phyloP scores from a whole-genome alignment of 2,113 vertebrate species.

The Microtus ochrogaster region DNA sequence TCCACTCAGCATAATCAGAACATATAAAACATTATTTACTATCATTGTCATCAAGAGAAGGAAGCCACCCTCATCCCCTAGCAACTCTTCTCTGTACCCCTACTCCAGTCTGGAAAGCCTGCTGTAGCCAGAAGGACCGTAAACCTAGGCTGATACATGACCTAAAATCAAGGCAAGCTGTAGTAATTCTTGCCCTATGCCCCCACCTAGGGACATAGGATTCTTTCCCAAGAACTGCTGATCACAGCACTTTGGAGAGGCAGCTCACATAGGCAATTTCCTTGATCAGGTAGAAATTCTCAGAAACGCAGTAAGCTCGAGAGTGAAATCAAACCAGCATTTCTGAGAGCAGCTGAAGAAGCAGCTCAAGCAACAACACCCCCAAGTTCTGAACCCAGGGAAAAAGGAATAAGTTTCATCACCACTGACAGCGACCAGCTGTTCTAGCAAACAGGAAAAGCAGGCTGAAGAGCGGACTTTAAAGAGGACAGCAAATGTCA shows the following conservation, averaged over 20 bases:
- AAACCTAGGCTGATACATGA: background rate
- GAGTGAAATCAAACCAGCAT: conserved; percentile 53
- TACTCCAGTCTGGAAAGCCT: background rate
- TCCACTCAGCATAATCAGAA: background rate
- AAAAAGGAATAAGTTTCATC: conserved; percentile 27
- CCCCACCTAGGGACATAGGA: background rate
- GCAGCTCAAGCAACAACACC: conserved; percentile 41
- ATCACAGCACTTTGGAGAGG: background rate
- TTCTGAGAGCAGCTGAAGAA: conserved; percentile 63
- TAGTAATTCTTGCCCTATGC: background rate
- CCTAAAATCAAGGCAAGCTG: background rate
- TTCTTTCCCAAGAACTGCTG: background rate
- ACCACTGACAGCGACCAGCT: conserved; percentile 62
- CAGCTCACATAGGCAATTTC: background rate
- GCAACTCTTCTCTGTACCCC: background rate
- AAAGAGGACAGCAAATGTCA: conserved; percentile 69
- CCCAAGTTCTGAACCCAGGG: conserved; percentile 50
- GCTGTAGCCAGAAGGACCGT: background rate
- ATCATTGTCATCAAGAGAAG: background rate
- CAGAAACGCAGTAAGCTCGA: conserved; percentile 24
- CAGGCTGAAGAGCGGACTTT: conserved; percentile 49
- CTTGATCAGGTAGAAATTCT: conserved; percentile 45
- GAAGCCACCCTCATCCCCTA: background rate
- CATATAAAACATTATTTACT: background rate
- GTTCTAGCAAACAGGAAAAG: conserved; percentile 70